A percentile compares a stretch with the other conserved stretches of the same genome.
Conservation (phyloP, 1,140 invertebrate species). For the Megathymus violae region DNA sequence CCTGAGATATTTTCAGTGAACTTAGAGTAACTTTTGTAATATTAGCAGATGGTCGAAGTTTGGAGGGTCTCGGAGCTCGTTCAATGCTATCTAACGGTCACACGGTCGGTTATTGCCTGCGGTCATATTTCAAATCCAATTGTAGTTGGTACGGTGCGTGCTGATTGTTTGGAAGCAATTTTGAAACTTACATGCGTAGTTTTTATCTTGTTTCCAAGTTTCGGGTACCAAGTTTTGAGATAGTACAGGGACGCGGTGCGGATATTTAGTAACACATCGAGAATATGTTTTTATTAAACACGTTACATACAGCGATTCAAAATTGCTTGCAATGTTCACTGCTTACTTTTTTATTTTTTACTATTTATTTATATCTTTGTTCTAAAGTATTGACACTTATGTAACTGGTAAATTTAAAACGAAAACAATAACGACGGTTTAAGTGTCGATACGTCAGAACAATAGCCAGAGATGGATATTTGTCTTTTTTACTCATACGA, state of each 20-base stretch:
- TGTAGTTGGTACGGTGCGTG: constrained; percentile 48
- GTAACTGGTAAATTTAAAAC: not conserved
- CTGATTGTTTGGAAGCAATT: constrained; percentile 54
- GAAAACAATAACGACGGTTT: not conserved
- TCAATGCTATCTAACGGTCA: constrained; percentile 47
- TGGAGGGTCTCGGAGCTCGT: constrained; percentile 46
- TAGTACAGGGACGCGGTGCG: constrained; percentile 12
- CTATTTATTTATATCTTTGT: not conserved
- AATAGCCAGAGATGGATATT: no score
- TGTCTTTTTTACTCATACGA: constrained; percentile 41
- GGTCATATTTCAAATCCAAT: constrained; percentile 44
- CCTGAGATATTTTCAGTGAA: constrained; percentile 55
- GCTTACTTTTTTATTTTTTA: not conserved
- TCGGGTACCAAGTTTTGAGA: not conserved
- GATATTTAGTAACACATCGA: constrained; percentile 16
- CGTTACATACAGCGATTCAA: not conserved
- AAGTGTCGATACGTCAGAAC: constrained; percentile 6
- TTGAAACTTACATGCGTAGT: constrained; percentile 45
- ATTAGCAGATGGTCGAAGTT: constrained; percentile 60
- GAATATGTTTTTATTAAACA: not conserved
- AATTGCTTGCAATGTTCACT: constrained; percentile 14
- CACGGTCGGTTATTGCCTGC: constrained; percentile 48
- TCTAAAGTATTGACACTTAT: constrained; percentile 6
- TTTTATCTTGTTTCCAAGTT: constrained; percentile 28
- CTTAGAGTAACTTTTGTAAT: constrained; percentile 69